These are phyloP conservation scores for Apaloderma vittatum DNA, from an alignment of 2,113 vertebrate species.

Conservation along the genomic window DNA sequence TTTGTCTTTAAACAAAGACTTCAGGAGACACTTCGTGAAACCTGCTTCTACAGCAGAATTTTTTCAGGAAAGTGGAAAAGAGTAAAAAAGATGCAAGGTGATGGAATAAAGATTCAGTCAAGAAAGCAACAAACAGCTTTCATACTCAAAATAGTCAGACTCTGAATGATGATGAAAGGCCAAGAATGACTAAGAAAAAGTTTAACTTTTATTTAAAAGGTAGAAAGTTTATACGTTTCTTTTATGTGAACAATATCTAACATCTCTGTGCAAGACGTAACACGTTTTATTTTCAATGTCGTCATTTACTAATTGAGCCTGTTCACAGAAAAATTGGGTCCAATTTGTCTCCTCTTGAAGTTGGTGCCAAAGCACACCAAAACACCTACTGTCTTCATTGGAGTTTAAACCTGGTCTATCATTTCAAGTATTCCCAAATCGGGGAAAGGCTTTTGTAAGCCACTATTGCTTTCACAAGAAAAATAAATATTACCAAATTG, in stretches of 20 bases:
- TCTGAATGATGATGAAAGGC: background rate
- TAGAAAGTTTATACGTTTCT: background rate
- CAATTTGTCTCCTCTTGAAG: background rate
- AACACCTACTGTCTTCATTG: background rate
- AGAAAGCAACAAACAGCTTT: background rate
- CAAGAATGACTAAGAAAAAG: background rate
- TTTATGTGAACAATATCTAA: background rate
- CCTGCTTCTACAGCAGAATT: background rate
- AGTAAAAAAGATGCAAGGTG: background rate
- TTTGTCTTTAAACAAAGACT: background rate
- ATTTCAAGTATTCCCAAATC: background rate
- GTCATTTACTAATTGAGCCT: background rate
- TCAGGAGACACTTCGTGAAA: background rate
- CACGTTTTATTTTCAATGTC: background rate
- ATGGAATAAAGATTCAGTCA: background rate
- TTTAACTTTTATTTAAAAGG: background rate
- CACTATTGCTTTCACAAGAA: background rate
- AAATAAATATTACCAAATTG: background rate
- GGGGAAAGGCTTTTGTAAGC: background rate
- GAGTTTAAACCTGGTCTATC: background rate
- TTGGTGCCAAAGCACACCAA: background rate
- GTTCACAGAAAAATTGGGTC: background rate
- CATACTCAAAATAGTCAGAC: background rate
- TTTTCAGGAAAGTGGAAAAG: background rate
- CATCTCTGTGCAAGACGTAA: background rate